Evolutionary conservation across 2,113 vertebrate species (phyloP).

Genomic region (Corvus moneduloides): DNA sequence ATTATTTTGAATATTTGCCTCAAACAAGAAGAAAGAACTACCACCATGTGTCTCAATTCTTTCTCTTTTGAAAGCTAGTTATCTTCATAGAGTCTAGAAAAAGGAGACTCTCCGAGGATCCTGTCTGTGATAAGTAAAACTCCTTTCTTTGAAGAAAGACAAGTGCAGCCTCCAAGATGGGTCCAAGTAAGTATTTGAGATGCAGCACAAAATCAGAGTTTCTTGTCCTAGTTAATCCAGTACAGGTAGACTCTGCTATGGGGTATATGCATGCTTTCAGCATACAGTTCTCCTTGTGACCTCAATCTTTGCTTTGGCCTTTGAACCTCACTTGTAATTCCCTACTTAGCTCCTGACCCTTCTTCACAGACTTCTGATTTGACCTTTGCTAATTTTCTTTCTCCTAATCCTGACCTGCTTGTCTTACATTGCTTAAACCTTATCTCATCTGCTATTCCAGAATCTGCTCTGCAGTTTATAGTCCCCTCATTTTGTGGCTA

Average conservation of each 20-base stretch:
- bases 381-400: not conserved
- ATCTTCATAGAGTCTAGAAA: not conserved
- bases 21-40: not conserved
- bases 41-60: not conserved
- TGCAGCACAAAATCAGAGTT: not conserved
- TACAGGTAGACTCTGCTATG: not conserved
- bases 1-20: not conserved
- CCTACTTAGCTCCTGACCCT: not conserved
- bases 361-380: not conserved
- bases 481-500: not conserved
- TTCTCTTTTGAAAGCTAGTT: not conserved
- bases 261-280: not conserved
- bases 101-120: not conserved
- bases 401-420: constrained; percentile 18
- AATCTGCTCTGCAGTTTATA: not conserved
- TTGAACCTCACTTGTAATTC: constrained; percentile 32
- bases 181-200: not conserved
- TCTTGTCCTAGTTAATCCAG: not conserved
- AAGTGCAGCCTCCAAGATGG: not conserved
- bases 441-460: not conserved
- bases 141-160: not conserved
- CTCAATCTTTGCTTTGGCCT: not conserved
- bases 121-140: not conserved
- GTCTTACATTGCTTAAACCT: not conserved
- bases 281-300: not conserved